These are phyloP conservation scores for Lagorchestes hirsutus DNA, from an alignment of 2,797 vertebrate genomes.

Conservation along the genomic window DNA sequence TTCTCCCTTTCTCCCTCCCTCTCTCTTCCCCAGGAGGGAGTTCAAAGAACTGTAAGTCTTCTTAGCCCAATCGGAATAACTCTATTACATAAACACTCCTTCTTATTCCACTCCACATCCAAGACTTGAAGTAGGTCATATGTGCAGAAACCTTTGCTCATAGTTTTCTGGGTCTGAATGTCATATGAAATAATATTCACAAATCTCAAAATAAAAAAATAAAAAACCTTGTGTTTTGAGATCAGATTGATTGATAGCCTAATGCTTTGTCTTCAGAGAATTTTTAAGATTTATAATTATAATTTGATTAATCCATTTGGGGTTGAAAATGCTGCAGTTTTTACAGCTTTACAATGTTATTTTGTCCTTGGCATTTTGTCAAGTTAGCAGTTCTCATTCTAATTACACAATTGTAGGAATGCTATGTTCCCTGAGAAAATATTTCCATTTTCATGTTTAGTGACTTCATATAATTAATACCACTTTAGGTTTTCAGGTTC, in stretches of 20 bases:
- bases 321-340: constrained; percentile 16
- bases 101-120: constrained; percentile 39
- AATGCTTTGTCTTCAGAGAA: constrained; percentile 28
- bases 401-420: background rate
- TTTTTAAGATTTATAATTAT: constrained; percentile 35
- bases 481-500: background rate
- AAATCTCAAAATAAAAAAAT: constrained; percentile 53
- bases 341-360: constrained; percentile 36
- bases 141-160: constrained; percentile 43
- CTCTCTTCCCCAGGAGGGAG: constrained; percentile 62
- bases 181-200: constrained; percentile 49
- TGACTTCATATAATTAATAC: background rate
- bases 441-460: constrained; percentile 34
- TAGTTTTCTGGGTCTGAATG: background rate
- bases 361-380: constrained; percentile 13
- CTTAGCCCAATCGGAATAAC: constrained; percentile 49
- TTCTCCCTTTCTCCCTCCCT: constrained; percentile 53
- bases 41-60: constrained; percentile 66
- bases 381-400: background rate
- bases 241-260: background rate
- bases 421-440: constrained; percentile 5
- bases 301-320: background rate
- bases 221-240: background rate
- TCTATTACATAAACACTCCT: constrained; percentile 64
- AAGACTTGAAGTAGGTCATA: constrained; percentile 50